Evolutionary conservation across 1,140 invertebrate genomes (phyloP).

Genomic region (Myzus persicae): DNA sequence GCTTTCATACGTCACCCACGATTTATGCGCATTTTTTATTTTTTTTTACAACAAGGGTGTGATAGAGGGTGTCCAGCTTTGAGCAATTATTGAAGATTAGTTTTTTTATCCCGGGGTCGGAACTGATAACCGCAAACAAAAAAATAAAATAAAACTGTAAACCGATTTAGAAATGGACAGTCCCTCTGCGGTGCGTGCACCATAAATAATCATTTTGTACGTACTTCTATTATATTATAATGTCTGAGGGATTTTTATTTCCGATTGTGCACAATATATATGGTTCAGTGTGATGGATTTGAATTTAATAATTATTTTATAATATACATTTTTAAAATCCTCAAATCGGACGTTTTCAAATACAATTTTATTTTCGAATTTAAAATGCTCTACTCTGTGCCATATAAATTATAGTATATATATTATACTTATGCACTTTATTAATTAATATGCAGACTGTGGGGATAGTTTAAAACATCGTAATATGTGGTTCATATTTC

Average conservation of each 20-base stretch:
- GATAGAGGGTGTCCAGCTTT: conserved; percentile 58
- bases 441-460: not conserved
- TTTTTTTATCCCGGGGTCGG: conserved; percentile 45
- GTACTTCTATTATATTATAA: conserved; percentile 50
- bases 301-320: conserved; percentile 32
- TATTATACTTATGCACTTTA: not conserved
- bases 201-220: conserved; percentile 54
- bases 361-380: not conserved
- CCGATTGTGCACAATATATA: not conserved
- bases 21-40: conserved; percentile 58
- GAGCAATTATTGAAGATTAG: conserved; percentile 59
- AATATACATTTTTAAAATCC: not conserved
- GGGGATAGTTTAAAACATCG: not conserved
- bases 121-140: conserved; percentile 58
- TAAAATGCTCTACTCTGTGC: not conserved
- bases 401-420: too few species aligned
- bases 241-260: conserved; percentile 32
- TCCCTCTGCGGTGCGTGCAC: conserved; percentile 41
- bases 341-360: not conserved
- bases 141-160: conserved; percentile 55
- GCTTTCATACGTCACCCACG: conserved; percentile 54
- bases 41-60: conserved; percentile 56
- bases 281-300: not conserved
- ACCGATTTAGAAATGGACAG: conserved; percentile 55
- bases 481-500: too few species aligned